Evolutionary conservation across 2,113 vertebrate genomes (phyloP).

Genomic region (Rhegmatorhina hoffmannsi): DNA sequence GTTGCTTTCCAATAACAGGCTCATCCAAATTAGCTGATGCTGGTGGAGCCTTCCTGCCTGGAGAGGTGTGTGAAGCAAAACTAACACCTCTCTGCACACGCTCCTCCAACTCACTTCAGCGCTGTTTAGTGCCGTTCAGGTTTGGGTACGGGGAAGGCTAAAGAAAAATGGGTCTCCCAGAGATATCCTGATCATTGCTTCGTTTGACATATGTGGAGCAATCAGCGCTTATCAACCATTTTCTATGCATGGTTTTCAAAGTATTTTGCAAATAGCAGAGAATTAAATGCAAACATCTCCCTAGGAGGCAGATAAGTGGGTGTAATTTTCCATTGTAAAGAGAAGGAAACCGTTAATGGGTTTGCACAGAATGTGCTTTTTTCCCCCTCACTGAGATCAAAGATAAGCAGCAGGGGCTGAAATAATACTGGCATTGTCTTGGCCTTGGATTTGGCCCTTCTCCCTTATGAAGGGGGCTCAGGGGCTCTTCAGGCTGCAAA

Average conservation of each 20-base stretch:
- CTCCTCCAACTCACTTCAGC: rapidly evolving
- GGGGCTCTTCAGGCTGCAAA: neutral
- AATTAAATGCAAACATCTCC: neutral
- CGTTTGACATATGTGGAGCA: neutral
- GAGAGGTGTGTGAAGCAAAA: neutral
- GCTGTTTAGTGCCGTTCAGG: neutral
- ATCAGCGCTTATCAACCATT: neutral
- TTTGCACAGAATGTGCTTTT: neutral
- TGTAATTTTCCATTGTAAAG: neutral
- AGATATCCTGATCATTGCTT: neutral
- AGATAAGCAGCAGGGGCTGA: neutral
- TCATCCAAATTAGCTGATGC: neutral
- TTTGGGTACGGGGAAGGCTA: neutral
- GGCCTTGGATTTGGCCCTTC: neutral
- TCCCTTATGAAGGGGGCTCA: rapidly evolving
- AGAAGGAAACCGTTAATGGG: neutral
- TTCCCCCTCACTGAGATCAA: neutral
- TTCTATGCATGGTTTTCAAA: neutral
- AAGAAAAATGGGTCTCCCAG: neutral
- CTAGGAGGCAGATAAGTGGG: neutral
- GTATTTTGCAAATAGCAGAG: neutral
- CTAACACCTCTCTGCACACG: neutral
- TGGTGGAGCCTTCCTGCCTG: neutral
- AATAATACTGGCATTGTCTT: neutral
- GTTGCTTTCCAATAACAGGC: neutral